Evolutionary conservation across 23 tunicate species (phyloP).

Genomic region (Diplosoma virens): DNA sequence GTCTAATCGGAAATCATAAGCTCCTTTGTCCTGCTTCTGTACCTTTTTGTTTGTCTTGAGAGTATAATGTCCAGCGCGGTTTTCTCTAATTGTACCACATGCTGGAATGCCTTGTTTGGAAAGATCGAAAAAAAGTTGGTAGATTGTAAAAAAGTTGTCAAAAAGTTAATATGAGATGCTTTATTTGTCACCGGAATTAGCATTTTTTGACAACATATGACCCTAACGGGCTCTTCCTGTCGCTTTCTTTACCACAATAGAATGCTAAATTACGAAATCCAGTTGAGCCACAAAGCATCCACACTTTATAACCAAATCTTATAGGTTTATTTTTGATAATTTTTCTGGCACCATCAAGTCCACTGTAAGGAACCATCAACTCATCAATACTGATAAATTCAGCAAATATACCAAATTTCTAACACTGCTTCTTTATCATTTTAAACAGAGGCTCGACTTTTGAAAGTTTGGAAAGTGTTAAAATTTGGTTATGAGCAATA

Average conservation of each 20-base stretch:
- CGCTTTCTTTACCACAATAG: neutral
- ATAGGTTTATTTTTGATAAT: too few species aligned
- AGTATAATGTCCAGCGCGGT: neutral
- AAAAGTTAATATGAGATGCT: neutral
- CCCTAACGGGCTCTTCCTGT: neutral
- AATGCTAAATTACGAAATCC: neutral
- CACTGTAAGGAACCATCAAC: too few species aligned
- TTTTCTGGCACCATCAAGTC: too few species aligned
- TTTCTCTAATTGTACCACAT: conserved; percentile 14
- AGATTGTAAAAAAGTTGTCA: conserved; percentile 18
- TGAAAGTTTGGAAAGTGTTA: too few species aligned
- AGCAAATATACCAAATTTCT: too few species aligned
- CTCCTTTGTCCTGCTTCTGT: conserved; percentile 2
- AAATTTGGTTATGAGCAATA: too few species aligned
- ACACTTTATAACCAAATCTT: too few species aligned
- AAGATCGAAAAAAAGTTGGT: neutral
- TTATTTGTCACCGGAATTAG: neutral
- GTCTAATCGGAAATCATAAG: neutral
- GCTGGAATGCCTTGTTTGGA: neutral
- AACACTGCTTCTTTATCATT: too few species aligned
- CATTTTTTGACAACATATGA: neutral
- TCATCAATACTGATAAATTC: too few species aligned
- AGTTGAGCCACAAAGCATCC: too few species aligned
- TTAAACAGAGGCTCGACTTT: too few species aligned
- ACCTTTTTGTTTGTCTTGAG: neutral